Evolutionary conservation across 2,797 vertebrate genomes (phyloP), one percentile per base, ranked within the genome.

Genomic region (Pelobates cultripes): DNA sequence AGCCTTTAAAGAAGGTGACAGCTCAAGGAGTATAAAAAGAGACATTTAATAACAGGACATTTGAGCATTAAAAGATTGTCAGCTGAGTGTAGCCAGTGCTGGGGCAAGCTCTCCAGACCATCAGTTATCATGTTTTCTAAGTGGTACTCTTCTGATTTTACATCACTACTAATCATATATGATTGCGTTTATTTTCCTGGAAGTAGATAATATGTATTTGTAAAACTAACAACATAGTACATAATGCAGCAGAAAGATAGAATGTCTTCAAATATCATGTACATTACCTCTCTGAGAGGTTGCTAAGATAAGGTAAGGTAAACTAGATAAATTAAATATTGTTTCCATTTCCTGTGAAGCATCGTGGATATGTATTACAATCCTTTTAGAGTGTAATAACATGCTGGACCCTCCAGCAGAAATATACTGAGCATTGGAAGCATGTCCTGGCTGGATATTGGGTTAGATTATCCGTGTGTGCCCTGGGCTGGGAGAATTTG

Each of bases 1-100:
- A 67, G 61, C 28, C 47, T 73, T 64, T 68, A 57, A 17, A 42
- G 28, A 74, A 44, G 53, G 53, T 15, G 4, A 61, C 42, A 42
- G 43, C 41, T 51, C 8, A n/a, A 70, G 15, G 17, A 17, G 71
- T 40, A 51, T 68, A n/a, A 69, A 45, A 28, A 68, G 71, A 64
- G 66, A 60, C 63, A 80, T 53, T 57, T 66, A 66, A 73, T 73
- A 72, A 79, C 45, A 41, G 28, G 53, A 43, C 71, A 67, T 73
- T 28, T 71, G 47, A 66, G 45, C 13, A 67, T 73, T 66, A 72
- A 79, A 80, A 69, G 78, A 66, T 63, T 69, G 45, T 43, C 15
- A 40, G n/a, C 9, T 17, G 14, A 47, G 70, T 10, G 51, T 41
- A 51, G 43, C 43, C n/a, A 61, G 51, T 55, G 15, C 71, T 47